Base-by-base conservation (phyloP, 1,140 invertebrate species). In the Muscidifurax raptorellus region DNA sequence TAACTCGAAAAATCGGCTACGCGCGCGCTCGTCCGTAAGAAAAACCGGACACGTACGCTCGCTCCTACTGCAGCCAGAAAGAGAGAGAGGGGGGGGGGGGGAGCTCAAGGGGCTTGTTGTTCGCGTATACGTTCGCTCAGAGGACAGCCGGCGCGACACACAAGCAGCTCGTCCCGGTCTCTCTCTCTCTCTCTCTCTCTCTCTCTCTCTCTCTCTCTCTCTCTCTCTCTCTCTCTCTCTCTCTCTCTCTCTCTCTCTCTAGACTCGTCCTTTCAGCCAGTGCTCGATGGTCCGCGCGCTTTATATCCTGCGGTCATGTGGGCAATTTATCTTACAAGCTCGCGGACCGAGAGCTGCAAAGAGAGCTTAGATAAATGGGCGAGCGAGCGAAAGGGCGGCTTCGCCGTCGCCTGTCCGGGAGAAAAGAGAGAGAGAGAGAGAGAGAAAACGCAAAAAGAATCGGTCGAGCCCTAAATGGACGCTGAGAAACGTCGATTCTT, bases 321-420 rank as follows among this genome's bases (percentile, higher is more conserved):
- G 74, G 74, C 74, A 76, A 76, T 76, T 76, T 76, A 76, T 76
- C 74, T 76, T 76, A 52, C 74, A 47, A 76, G 71, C 74, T 47
- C 74, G 36, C 74, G 32, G 30, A n/a, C 71, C 32, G 28, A 27
- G 71, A 32, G 71, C 71, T 74, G 71, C 27, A 25, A 40, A 25
- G 40, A 76, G 74, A 76, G 74, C 40, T 76, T 47, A 52, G 40
- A 76, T 76, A 76, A 76, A 76, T 76, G 74, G 74, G 13, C 40
- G n/a, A 44, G 36, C 18, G 72, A 52, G 47, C 52, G 18, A 59
- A 59, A 59, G 52, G 18, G 18, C 52, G 52, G 52, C 52, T 22
- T 59, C 13, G 47, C 52, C 18, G 18, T 59, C 52, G 22, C 52
- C 52, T 59, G 52, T 59, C 52, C 52, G 27, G 67, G 22, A 40